Evolutionary conservation across 64 coral and sea anemone genomes (phyloP), one percentile per base, ranked within the genome.

Genomic region (Actinia equina): DNA sequence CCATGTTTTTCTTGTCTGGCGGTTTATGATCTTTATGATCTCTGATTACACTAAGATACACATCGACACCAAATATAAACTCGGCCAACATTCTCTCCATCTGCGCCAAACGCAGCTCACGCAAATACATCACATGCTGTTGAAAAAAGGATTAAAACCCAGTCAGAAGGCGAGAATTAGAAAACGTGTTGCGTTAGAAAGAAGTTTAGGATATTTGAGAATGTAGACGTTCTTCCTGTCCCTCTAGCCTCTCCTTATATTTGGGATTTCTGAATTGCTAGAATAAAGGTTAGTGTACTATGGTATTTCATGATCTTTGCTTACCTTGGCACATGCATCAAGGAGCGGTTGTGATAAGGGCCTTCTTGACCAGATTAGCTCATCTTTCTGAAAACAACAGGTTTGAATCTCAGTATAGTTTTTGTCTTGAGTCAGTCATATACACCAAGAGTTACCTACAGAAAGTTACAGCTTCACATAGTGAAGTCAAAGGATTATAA

Each of bases 31-130:
- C 76, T 6, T 86, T 86, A 62, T 62, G 82, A 92, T 98, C 93
- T 81, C 96, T 87, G 12, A 83, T 65, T 25, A 92, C 17, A 43
- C 87, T 78, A 42, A 98, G 90, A 80, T 98, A 98, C 44, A 98
- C 95, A 60, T 98, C 63, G 0, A 98, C 96, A 11, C 96, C 96
- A 52, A 81, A 87, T 11, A 98, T 63, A 86, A 94, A 98, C 67
- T 98, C 96, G 17, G 87, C 96, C 90, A 98, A 88, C 5, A 98
- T 59, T 2, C 93, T 90, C 41, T 95, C 96, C 96, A 98, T 98
- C 84, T 98, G 96, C 51, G 85, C 96, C 55, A 98, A 80, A 6
- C 96, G 96, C 10, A 98, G 63, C 59, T 98, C 96, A 44, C 96
- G 84, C 55, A 98, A 93, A 23, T 98, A 98, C 96, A 98, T 95